phyloP scores from a whole-genome alignment of 1,140 invertebrate genomes.

The Temnothorax longispinosus region DNA sequence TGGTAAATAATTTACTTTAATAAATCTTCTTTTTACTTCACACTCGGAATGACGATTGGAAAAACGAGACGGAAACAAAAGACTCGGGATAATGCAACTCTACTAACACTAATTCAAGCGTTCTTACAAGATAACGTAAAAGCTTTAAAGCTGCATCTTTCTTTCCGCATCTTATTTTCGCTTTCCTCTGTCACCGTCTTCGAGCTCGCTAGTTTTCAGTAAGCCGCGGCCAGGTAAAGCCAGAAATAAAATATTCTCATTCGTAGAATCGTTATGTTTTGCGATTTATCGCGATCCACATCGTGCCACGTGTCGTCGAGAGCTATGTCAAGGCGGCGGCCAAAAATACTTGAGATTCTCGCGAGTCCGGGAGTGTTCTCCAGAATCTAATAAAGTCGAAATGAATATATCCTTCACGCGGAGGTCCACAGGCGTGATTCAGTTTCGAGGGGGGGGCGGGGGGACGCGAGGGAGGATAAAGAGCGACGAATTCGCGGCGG shows the following conservation, averaged over 20 bases:
- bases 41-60: not conserved
- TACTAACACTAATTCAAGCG: not conserved
- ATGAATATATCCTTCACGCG: slow-evolving; percentile 37
- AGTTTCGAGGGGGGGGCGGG: not conserved
- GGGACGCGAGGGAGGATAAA: not conserved
- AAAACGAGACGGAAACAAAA: not conserved
- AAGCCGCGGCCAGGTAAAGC: not conserved
- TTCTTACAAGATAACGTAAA: not conserved
- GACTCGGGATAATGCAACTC: not conserved
- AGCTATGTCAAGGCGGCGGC: slow-evolving; percentile 21
- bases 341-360: slow-evolving; percentile 40
- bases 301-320: not conserved
- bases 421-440: not conserved
- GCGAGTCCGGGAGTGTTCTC: not conserved
- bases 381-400: slow-evolving; percentile 51
- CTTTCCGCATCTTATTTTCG: not conserved
- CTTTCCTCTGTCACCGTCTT: not conserved
- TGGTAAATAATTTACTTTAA: too few relatives aligned
- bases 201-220: not conserved
- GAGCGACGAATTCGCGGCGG: not conserved
- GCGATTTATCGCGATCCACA: not conserved
- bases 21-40: not conserved
- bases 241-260: not conserved
- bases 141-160: not conserved
- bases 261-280: not conserved